A percentile compares a stretch with the other conserved stretches of the same genome.
phyloP scores from a whole-genome alignment of 1,140 invertebrate genomes.

The Macrobrachium nipponense region DNA sequence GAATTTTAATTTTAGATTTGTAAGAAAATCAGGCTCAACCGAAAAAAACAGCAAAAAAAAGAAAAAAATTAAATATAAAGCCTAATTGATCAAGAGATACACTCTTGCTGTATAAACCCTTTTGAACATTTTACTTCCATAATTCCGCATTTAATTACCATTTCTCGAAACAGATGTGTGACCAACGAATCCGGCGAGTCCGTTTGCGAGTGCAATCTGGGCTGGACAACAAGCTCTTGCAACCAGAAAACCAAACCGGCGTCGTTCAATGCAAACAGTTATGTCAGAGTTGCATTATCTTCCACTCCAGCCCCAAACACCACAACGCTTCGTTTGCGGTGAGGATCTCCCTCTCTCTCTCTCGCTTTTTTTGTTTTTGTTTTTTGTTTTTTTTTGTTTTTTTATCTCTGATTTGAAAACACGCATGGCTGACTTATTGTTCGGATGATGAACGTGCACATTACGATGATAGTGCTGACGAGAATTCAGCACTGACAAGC shows the following conservation, averaged over 20 bases:
- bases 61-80: no score
- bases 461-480: no score
- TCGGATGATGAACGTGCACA: no score
- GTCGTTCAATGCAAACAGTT: slow-evolving; percentile 90
- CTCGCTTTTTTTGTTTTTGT: not conserved
- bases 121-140: not conserved
- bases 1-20: no score
- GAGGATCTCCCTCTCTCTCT: not conserved
- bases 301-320: slow-evolving; percentile 92
- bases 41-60: no score
- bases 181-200: not conserved
- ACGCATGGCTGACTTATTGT: not conserved
- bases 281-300: slow-evolving; percentile 93
- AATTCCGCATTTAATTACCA: not conserved
- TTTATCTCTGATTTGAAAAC: not conserved
- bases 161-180: slow-evolving; percentile 15
- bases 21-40: no score
- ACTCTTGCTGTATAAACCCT: no score
- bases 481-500: no score
- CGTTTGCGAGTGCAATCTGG: slow-evolving; percentile 90
- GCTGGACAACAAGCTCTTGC: slow-evolving; percentile 89
- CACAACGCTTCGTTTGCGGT: slow-evolving; percentile 84
- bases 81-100: no score
- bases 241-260: slow-evolving; percentile 84
- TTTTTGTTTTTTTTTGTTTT: no score